Evolutionary conservation across 2,113 vertebrate genomes (phyloP), one percentile per base, ranked within the genome.

Genomic region (Bufo bufo): DNA sequence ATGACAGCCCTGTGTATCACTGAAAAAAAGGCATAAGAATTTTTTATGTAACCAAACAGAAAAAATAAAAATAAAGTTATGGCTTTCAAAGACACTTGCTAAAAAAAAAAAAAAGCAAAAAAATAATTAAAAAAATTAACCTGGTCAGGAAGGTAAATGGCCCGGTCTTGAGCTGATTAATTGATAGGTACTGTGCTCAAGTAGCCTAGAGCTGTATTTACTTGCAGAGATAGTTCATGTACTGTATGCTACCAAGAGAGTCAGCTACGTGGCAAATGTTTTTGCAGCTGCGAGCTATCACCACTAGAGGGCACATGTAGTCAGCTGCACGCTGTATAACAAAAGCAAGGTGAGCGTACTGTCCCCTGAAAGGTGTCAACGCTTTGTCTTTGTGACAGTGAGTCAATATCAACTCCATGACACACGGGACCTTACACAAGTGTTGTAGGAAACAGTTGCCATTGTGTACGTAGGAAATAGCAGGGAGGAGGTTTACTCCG

Each of bases 261-360:
- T 82, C 8, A 50, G 61, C 0, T 50, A 19, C 33, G 4, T 82
- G 33, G 4, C 14, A 81, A 59, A 81, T 11, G 19, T 33, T 85
- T 43, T 54, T 85, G 83, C 45, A 85, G 17, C 54, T 45, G n/a
- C 12, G 2, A 17, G 23, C 33, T 59, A 17, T 74, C 10, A 59
- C 69, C 83, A 85, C 69, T 58, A 74, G 83, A 75, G 83, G 69
- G 50, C 83, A 58, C 12, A 11, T 10, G 9, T 59, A 23, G 47
- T 19, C 82, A 83, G 11, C 5, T 13, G 45, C 43, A 33, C 58
- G n/a, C 7, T 19, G 66, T 72, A 52, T 19, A 69, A 85, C 17
- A 85, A 74, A 50, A 52, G 11, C 7, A 43, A 72, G 3, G 50
- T 58, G 50, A 58, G 50, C 23, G 20, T 7, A 6, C 23, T 43